Evolutionary conservation across 2,797 vertebrate species (phyloP).

Genomic region (Acanthis flammea): DNA sequence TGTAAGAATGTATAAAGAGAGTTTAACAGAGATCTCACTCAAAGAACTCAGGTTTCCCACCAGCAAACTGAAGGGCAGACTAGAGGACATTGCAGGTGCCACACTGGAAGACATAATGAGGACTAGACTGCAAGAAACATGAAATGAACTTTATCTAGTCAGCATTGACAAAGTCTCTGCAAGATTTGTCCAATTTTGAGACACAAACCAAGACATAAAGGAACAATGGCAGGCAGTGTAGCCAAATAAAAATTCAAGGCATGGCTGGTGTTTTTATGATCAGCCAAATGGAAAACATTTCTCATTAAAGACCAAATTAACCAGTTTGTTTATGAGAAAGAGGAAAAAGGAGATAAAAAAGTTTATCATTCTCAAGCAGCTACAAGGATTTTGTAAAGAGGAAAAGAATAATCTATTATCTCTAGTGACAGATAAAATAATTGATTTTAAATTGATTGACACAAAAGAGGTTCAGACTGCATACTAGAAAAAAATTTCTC

Average conservation of each 20-base stretch:
- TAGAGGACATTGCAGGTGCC: background rate
- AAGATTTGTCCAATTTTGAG: background rate
- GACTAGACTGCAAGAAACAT: background rate
- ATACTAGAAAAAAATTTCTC: background rate
- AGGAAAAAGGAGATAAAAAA: background rate
- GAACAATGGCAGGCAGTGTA: background rate
- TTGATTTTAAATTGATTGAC: background rate
- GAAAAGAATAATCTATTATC: background rate
- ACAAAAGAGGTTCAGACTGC: background rate
- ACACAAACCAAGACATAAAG: background rate
- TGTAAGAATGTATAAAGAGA: background rate
- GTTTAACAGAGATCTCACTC: background rate
- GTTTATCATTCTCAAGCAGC: background rate
- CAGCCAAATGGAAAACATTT: background rate
- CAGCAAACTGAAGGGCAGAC: background rate
- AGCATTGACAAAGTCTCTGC: background rate
- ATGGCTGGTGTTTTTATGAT: background rate
- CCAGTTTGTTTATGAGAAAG: background rate
- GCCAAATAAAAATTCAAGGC: background rate
- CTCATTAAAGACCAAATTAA: background rate
- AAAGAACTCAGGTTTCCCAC: background rate
- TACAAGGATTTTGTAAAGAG: background rate
- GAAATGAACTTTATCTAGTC: background rate
- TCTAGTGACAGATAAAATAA: background rate
- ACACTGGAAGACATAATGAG: background rate